Base-by-base conservation (phyloP, 2,797 vertebrate genomes). In the Hephaestus fuliginosus region DNA sequence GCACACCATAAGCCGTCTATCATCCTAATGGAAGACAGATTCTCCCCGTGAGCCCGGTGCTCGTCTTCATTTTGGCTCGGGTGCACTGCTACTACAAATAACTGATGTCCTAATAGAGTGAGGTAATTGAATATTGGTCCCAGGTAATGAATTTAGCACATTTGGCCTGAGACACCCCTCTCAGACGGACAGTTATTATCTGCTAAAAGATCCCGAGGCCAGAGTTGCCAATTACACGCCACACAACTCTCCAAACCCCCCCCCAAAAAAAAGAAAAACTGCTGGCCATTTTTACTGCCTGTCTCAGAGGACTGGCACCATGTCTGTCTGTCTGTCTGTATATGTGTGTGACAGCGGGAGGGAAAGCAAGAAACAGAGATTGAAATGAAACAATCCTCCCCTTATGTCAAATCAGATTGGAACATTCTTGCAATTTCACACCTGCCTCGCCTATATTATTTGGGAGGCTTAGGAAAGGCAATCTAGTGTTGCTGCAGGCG, bases 341-440 rank as follows among this genome's bases (percentile, higher is more conserved):
- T 64, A 44, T 64, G 57, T 61, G 72, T 76, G 67, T 48, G 60
- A 81, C 64, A 70, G 68, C 75, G 33, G 78, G 28, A 70, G 69
- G 52, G 71, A 44, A 33, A 18, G 68, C n/a, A 25, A 70, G 65
- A 70, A 43, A 58, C 64, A 58, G 60, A 52, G 78, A 84, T 80
- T 71, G 86, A 80, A 89, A 88, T 89, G 82, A 91, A 95, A 93
- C 89, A 93, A 93, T 93, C 79, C 82, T 57, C 75, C 85, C 78
- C 85, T 92, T 89, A 90, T 94, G 92, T 94, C 86, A 83, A 83
- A 93, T 93, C 89, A 84, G 88, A 94, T 90, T 89, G 92, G 87
- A 91, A 92, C 93, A 92, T 94, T 95, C 86, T 91, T 89, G 87
- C 86, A 90, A 91, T 95, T 94, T 95, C 84, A 87, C 92, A 91